Evolutionary conservation across 2,888 invertebrate species (phyloP).

Genomic region (Drosophila anomelani): DNA sequence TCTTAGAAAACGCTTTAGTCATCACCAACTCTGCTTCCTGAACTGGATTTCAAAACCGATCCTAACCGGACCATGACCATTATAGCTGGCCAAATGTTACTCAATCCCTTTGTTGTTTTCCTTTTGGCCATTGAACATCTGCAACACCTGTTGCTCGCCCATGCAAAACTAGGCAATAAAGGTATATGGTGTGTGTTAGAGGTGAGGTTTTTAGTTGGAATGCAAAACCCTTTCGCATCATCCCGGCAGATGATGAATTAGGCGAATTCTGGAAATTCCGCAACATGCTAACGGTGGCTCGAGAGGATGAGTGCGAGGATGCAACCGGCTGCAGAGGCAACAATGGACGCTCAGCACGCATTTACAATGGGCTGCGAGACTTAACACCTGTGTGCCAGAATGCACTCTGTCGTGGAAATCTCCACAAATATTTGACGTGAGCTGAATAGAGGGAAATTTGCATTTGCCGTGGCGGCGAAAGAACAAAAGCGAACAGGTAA

Average conservation of each 20-base stretch:
- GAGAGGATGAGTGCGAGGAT: slow-evolving; percentile 6
- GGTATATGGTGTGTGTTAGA: slow-evolving; percentile 6
- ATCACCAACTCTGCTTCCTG: slow-evolving; percentile 6
- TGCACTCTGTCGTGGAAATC: slow-evolving; percentile 70
- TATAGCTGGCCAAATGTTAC: slow-evolving; percentile 26
- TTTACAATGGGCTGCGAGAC: slow-evolving; percentile 74
- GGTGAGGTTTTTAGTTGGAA: slow-evolving; percentile 15
- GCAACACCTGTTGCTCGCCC: slow-evolving; percentile 35
- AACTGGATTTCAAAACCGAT: background rate
- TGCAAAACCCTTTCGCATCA: slow-evolving; percentile 61
- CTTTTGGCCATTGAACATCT: slow-evolving; percentile 22
- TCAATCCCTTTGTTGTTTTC: slow-evolving; percentile 24
- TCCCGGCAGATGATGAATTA: slow-evolving; percentile 55
- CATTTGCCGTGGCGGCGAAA: slow-evolving; percentile 70
- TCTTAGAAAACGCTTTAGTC: background rate
- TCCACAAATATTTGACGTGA: slow-evolving; percentile 76
- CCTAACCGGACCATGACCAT: slow-evolving; percentile 9
- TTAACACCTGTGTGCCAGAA: slow-evolving; percentile 77
- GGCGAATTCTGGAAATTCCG: slow-evolving; percentile 76
- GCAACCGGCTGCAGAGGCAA: slow-evolving; percentile 16
- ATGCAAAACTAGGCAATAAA: slow-evolving; percentile 39
- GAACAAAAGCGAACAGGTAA: slow-evolving; percentile 75
- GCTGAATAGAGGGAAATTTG: slow-evolving; percentile 73
- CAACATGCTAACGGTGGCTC: slow-evolving; percentile 58
- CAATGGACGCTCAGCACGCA: slow-evolving; percentile 51